These are phyloP conservation scores for Eupithecia pulchellata DNA, from an alignment of 2,888 invertebrate genomes.

Conservation along the genomic window DNA sequence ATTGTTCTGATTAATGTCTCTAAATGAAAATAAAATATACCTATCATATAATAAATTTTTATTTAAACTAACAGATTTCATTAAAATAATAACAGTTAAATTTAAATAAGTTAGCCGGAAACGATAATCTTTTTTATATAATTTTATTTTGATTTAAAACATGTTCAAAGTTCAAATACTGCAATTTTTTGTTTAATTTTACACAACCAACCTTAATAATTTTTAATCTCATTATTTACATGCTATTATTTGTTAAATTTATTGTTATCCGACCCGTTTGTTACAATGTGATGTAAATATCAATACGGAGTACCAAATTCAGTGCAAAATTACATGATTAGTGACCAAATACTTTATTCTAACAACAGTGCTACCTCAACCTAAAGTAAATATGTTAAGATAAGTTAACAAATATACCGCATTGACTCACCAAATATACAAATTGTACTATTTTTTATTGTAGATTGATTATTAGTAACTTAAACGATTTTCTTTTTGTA, in stretches of 20 bases:
- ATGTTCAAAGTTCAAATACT: background rate
- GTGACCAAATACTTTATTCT: conserved; percentile 9
- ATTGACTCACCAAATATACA: conserved; percentile 69
- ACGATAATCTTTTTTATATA: background rate
- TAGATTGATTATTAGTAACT: conserved; percentile 65
- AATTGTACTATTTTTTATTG: conserved; percentile 63
- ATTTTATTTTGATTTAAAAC: background rate
- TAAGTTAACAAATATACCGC: conserved; percentile 24
- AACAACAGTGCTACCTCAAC: conserved; percentile 36
- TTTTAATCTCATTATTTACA: background rate
- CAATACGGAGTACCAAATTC: background rate
- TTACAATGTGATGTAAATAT: background rate
- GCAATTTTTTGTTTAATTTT: background rate
- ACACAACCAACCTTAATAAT: background rate
- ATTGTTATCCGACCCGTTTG: background rate
- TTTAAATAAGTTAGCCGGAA: background rate
- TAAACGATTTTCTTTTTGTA: conserved; percentile 72
- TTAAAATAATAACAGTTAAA: background rate
- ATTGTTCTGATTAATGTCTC: background rate
- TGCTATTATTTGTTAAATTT: conserved; percentile 1
- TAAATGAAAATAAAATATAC: too few relatives aligned
- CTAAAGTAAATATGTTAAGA: conserved; percentile 5
- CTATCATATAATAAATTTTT: too few relatives aligned
- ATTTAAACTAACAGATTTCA: background rate
- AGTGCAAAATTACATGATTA: background rate